Evolutionary conservation across 2,888 invertebrate genomes (phyloP).

Genomic region (Stenchaetothrips biformis): DNA sequence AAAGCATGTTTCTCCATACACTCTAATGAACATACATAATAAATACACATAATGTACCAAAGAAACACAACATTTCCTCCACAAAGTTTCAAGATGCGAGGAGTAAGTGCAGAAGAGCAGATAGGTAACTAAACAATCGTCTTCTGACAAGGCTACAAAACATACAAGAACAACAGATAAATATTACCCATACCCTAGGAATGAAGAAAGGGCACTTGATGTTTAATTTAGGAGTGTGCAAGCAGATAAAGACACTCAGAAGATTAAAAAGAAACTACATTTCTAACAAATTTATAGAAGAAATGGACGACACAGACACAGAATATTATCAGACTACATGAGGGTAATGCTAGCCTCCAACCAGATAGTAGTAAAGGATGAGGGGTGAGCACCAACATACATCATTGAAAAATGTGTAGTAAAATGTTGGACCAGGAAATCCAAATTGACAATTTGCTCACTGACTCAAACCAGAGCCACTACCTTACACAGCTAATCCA

Average conservation of each 20-base stretch:
- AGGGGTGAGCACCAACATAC: too few species aligned
- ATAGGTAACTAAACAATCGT: constrained; percentile 1
- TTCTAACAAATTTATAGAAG: constrained; percentile 1
- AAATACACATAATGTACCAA: constrained; percentile 10
- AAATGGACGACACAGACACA: constrained; percentile 22
- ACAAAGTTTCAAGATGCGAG: not conserved
- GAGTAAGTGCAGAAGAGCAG: constrained; percentile 14
- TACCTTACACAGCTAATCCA: not conserved
- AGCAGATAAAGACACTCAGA: constrained; percentile 22
- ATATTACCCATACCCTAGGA: constrained; percentile 14
- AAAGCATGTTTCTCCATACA: too few species aligned
- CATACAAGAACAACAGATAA: constrained; percentile 2
- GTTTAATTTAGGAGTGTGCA: constrained; percentile 8
- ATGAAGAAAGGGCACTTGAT: not conserved
- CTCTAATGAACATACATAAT: not conserved
- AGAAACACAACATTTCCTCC: constrained; percentile 1
- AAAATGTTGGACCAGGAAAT: not conserved
- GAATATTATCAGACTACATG: not conserved
- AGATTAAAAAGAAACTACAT: constrained; percentile 1
- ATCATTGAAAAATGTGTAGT: too few species aligned
- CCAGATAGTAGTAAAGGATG: too few species aligned
- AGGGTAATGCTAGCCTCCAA: not conserved
- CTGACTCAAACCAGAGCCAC: not conserved
- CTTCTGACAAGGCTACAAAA: constrained; percentile 6
- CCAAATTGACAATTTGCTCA: not conserved